phyloP scores from a whole-genome alignment of 2,888 invertebrate genomes.

The Meta bourneti region DNA sequence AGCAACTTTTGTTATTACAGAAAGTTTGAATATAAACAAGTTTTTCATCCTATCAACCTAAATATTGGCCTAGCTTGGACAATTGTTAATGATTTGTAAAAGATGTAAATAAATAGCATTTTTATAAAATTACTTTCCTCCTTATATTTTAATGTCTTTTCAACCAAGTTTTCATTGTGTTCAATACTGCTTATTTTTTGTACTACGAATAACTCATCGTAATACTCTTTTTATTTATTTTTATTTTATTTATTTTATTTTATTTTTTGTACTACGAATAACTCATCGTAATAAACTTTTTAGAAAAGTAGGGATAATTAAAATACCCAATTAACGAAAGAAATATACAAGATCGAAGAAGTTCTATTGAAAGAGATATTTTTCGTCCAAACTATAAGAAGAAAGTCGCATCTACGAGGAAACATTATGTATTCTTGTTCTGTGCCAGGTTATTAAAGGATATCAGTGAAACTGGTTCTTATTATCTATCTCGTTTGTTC shows the following conservation, averaged over 20 bases:
- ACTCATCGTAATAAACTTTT: no score
- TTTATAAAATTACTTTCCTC: no score
- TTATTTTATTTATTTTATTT: background rate
- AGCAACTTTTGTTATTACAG: no score
- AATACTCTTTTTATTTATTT: background rate
- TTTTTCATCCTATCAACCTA: no score
- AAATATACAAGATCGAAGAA: background rate
- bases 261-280: background rate
- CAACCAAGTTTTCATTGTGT: no score
- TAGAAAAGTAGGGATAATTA: background rate
- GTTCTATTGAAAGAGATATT: background rate
- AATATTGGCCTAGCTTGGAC: no score
- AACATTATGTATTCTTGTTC: slow-evolving; percentile 10
- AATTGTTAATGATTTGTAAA: no score
- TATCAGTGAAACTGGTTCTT: slow-evolving; percentile 45
- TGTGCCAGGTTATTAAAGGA: slow-evolving; percentile 32
- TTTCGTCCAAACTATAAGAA: background rate
- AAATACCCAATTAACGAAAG: background rate
- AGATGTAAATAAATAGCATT: no score
- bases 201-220: background rate
- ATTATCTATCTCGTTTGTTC: background rate
- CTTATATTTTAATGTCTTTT: no score
- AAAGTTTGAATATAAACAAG: no score
- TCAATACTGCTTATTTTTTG: background rate
- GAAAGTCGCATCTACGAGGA: background rate